Base-by-base conservation (phyloP, 2,888 invertebrate genomes). In the Agrotis segetum region DNA sequence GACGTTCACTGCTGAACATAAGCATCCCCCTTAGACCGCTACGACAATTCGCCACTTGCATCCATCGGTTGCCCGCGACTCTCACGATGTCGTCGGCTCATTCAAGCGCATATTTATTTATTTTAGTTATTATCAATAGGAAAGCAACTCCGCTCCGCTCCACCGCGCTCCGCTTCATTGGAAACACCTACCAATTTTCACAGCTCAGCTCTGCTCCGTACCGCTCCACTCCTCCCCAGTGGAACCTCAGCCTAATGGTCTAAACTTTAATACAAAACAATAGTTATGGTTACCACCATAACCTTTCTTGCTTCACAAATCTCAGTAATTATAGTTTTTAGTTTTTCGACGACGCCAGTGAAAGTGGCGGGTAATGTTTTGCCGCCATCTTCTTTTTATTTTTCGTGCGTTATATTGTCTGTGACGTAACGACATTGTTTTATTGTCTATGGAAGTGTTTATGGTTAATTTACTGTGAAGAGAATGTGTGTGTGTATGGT, bases 301-400 rank as follows among this genome's bases (percentile, higher is more conserved):
- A 81, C 70, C 77, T 72, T 52, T 69, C 64, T 53, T 44, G 50
- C 21, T 62, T 29, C 53, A 46, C 29, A 81, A 77, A 77, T 73
- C 82, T 74, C 79, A 83, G 84, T 91, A 91, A 93, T 93, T 91
- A 92, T 88, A 87, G 88, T 88, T 90, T 89, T 90, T 88, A 87
- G 88, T 88, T 90, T 89, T 90, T 88, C 72, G 84, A 81, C 71
- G 80, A 81, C 71, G 81, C 79, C 71, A 85, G 92, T 88, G 93
- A 93, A 93, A 93, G 93, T 90, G 66, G 67, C 72, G 49, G 49
- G 58, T 62, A 59, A 50, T 44, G 50, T 55, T 50, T 74, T 70
- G 21, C 55, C 71, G 64, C 64, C 71, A 71, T 82, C 29, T 76
- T 75, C 60, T 19, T 40, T 52, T 67, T 63, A 40, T 11, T 64